These are phyloP conservation scores for Xylota segnis DNA, from an alignment of 2,888 invertebrate genomes.

Conservation along the genomic window DNA sequence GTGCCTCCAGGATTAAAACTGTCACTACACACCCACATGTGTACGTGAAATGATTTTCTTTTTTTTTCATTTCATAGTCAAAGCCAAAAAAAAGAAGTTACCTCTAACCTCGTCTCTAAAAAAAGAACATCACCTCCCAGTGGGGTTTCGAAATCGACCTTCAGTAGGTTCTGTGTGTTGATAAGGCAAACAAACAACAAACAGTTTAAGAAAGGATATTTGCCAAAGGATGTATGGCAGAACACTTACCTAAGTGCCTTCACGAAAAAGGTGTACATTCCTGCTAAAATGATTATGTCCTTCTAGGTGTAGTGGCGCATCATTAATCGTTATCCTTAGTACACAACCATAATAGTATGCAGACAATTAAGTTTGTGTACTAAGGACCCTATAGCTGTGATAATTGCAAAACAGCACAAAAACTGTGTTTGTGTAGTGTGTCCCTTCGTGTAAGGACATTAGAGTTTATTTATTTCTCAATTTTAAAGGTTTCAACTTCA, in stretches of 20 bases:
- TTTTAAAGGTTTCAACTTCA: slow-evolving; percentile 22
- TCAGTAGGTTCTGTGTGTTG: slow-evolving; percentile 20
- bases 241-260: slow-evolving; percentile 16
- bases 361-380: too few relatives aligned
- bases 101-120: too few relatives aligned
- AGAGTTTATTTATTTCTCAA: slow-evolving; percentile 24
- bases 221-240: slow-evolving; percentile 15
- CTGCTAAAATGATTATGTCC: slow-evolving; percentile 31
- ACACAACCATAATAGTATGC: slow-evolving; percentile 2
- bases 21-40: not conserved
- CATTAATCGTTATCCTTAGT: slow-evolving; percentile 8
- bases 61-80: not conserved
- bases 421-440: slow-evolving; percentile 21
- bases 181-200: slow-evolving; percentile 36
- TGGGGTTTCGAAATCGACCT: not conserved
- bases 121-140: not conserved
- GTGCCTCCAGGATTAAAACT: slow-evolving; percentile 3
- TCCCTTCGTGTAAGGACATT: slow-evolving; percentile 6
- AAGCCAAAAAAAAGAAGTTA: not conserved
- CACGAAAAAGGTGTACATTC: not conserved
- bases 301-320: not conserved
- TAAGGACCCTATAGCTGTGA: too few relatives aligned
- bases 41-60: slow-evolving; percentile 14
- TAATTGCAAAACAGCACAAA: not conserved
- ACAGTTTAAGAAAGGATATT: slow-evolving; percentile 43